A percentile compares a stretch with the other conserved stretches of the same genome.
phyloP scores from a whole-genome alignment of 2,888 invertebrate species.

The Tiphia femorata region DNA sequence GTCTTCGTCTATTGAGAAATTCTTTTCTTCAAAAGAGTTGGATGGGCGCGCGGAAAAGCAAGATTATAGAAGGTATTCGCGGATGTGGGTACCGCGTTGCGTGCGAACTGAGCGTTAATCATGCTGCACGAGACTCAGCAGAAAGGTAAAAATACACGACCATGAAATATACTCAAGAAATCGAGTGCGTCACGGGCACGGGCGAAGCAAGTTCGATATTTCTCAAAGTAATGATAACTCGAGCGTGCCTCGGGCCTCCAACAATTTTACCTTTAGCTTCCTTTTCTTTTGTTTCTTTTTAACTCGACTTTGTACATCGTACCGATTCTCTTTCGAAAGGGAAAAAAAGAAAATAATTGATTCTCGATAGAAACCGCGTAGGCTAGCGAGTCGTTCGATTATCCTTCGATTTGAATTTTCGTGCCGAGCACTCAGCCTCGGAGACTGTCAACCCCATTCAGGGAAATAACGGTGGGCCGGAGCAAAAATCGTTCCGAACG shows the following conservation, averaged over 20 bases:
- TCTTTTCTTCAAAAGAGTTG: too few relatives aligned
- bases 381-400: constrained; percentile 30
- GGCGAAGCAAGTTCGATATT: constrained; percentile 15
- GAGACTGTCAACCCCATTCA: constrained; percentile 44
- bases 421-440: constrained; percentile 20
- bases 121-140: constrained; percentile 33
- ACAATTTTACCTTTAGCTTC: neutral
- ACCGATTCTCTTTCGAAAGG: constrained; percentile 3
- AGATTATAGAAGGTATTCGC: too few relatives aligned
- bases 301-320: constrained; percentile 32
- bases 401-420: constrained; percentile 12
- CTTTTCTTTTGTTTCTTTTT: constrained; percentile 3
- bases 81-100: too few relatives aligned
- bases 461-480: constrained; percentile 39
- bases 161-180: constrained; percentile 31
- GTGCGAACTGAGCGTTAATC: constrained; percentile 7
- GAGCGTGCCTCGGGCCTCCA: constrained; percentile 23
- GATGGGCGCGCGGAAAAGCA: too few relatives aligned
- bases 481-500: constrained; percentile 15
- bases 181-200: constrained; percentile 24
- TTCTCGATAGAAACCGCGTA: constrained; percentile 35
- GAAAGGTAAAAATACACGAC: constrained; percentile 43
- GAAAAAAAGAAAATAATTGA: constrained; percentile 13
- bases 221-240: neutral
- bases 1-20: too few relatives aligned